Evolutionary conservation across 2,888 invertebrate genomes (phyloP), one percentile per base, ranked within the genome.

Genomic region (Thecophora atra): DNA sequence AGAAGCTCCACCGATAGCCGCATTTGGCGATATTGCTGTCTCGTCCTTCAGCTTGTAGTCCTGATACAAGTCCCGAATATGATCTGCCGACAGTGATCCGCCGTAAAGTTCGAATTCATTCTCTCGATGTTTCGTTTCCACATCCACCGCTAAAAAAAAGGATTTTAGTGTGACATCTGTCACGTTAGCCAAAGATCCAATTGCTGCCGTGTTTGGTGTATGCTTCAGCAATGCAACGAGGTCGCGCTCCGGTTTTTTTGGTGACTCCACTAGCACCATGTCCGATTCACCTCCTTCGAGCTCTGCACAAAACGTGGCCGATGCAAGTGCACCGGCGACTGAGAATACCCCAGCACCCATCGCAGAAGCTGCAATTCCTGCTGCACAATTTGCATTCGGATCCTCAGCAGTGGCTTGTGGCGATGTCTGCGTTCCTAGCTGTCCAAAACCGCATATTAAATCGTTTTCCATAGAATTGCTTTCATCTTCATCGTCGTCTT

Each of bases 271-370:
- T 51, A 90, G 90, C 0, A 94, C 92, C 8, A 93, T 89, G 80
- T 93, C 94, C 1, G 92, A 91, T 81, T 94, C 94, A 78, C 93
- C 92, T 0, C 92, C 93, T 83, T 95, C 95, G n/a, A 95, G 90
- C 84, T 94, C 94, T 0, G 95, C 95, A 0, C 91, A 91, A 6
- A 89, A 82, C n/a, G 88, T 85, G 1, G 90, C 91, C 13, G 82
- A 79, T 17, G 82, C 84, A 52, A 79, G 80, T 0, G 76, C 79
- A 0, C 77, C 78, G 0, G 77, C 81, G 3, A 69, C 74, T 8
- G 79, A 80, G 11, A 79, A 42, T 21, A 24, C 52, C 19, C 56
- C 69, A 15, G 73, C 75, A 11, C 44, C 77, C 28, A 64, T 21
- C 21, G 78, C 80, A 17, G 79, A 79, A 5, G 81, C 84, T 0